Percentiles rank a stretch among this genome's conserved stretches.
Conservation (phyloP, 2,888 invertebrate species). For the Halictus ligatus region DNA sequence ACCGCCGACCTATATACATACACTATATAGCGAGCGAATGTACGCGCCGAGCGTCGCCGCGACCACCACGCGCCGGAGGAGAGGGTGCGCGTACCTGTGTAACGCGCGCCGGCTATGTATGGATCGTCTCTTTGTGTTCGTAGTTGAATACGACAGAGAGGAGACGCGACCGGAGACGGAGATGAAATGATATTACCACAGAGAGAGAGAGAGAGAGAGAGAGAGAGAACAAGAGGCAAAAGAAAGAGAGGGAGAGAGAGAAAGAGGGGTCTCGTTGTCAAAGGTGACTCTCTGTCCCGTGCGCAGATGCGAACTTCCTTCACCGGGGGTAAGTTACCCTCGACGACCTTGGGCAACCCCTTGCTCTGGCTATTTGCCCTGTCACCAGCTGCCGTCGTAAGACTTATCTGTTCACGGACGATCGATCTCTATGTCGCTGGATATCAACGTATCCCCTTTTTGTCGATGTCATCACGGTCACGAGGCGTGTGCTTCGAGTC, state of each 20-base stretch:
- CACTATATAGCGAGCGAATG: constrained; percentile 67
- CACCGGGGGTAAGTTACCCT: constrained; percentile 76
- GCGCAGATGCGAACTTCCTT: constrained; percentile 74
- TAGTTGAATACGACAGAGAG: constrained; percentile 20
- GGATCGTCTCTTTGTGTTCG: constrained; percentile 19
- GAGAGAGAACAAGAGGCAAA: no score
- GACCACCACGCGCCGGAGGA: constrained; percentile 52
- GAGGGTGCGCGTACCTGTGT: constrained; percentile 34
- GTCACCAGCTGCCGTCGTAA: constrained; percentile 69
- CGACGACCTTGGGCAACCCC: constrained; percentile 75
- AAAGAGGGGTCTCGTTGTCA: constrained; percentile 28
- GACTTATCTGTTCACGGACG: constrained; percentile 63
- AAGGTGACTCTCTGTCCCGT: constrained; percentile 51
- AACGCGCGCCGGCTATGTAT: constrained; percentile 4
- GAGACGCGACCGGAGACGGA: constrained; percentile 14
- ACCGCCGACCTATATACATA: constrained; percentile 83
- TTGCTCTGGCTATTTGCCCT: constrained; percentile 65
- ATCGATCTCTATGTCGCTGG: constrained; percentile 55
- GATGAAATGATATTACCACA: neutral
- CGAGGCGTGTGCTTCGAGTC: constrained; percentile 26
- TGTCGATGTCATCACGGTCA: constrained; percentile 12
- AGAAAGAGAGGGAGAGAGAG: constrained; percentile 27
- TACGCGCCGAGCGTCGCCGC: constrained; percentile 68
- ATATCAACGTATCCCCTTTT: constrained; percentile 12
- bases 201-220: neutral